Conservation (phyloP, 1,140 invertebrate genomes). For the Drosophila simulans region DNA sequence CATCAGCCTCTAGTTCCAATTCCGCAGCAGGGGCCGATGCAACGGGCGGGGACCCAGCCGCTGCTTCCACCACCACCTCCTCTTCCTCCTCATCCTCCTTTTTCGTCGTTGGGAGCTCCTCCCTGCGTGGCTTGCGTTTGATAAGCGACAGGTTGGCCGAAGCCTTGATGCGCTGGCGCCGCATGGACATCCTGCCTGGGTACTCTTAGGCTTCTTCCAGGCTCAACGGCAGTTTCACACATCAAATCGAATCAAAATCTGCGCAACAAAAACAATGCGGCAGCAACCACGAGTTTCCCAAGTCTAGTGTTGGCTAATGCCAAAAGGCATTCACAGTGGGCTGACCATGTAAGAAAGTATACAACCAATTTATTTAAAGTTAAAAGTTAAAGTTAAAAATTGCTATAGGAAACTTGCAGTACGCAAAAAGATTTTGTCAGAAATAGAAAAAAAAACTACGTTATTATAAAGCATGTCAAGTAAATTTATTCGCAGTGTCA, state of each 20-base stretch:
- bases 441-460: not conserved
- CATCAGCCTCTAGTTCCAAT: slow-evolving; percentile 32
- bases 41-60: slow-evolving; percentile 6
- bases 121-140: slow-evolving; percentile 70
- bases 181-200: slow-evolving; percentile 77
- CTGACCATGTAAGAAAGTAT: not conserved
- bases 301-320: slow-evolving; percentile 31
- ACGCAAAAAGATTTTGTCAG: no score
- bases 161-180: slow-evolving; percentile 85
- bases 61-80: slow-evolving; percentile 1
- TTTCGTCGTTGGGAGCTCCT: slow-evolving; percentile 37
- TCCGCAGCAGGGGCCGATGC: slow-evolving; percentile 33
- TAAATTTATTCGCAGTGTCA: not conserved
- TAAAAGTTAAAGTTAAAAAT: no score
- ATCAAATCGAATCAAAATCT: slow-evolving; percentile 45
- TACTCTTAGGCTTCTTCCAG: slow-evolving; percentile 21
- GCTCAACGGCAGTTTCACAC: slow-evolving; percentile 38
- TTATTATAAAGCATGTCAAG: not conserved
- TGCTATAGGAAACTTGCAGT: no score
- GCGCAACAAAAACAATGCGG: slow-evolving; percentile 25
- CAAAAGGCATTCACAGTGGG: slow-evolving; percentile 8
- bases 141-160: slow-evolving; percentile 81
- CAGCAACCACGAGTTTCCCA: slow-evolving; percentile 42
- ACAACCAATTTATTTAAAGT: no score
- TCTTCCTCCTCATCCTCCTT: slow-evolving; percentile 17